phyloP scores from a whole-genome alignment of 1,140 invertebrate genomes.

The Lineus longissimus region DNA sequence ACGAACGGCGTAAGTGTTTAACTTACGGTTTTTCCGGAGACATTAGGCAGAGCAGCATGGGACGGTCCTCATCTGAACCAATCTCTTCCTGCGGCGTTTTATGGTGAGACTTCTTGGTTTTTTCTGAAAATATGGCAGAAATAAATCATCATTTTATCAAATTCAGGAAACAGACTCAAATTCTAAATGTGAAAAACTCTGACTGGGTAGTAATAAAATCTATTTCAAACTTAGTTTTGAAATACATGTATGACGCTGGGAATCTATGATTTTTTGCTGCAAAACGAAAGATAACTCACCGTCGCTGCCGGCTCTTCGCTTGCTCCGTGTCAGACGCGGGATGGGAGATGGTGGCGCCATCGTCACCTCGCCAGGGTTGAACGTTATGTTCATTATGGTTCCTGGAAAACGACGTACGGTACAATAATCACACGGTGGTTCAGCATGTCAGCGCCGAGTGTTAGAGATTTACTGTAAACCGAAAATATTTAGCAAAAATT shows the following conservation, averaged over 20 bases:
- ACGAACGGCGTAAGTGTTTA: too few species aligned
- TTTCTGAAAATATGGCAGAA: too few species aligned
- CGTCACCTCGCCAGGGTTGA: slow-evolving; percentile 29
- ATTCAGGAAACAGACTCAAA: too few species aligned
- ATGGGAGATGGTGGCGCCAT: slow-evolving; percentile 37
- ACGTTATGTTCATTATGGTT: slow-evolving; percentile 33
- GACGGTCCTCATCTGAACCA: too few species aligned
- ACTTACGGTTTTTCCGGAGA: too few species aligned
- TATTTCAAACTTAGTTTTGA: neutral
- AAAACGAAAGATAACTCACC: neutral
- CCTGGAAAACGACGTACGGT: slow-evolving; percentile 20
- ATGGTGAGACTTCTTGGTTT: too few species aligned
- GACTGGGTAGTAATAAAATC: too few species aligned
- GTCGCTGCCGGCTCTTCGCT: neutral
- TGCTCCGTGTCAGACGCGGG: neutral
- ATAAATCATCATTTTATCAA: too few species aligned
- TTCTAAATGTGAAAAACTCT: too few species aligned
- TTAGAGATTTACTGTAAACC: neutral
- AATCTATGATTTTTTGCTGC: neutral
- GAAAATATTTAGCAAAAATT: too few species aligned
- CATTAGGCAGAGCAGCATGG: too few species aligned
- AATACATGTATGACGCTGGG: neutral
- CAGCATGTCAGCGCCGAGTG: neutral
- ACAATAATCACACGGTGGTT: neutral
- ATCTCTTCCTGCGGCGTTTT: too few species aligned